Base-by-base conservation (phyloP, 2,888 invertebrate genomes). In the Brachyptera putata region DNA sequence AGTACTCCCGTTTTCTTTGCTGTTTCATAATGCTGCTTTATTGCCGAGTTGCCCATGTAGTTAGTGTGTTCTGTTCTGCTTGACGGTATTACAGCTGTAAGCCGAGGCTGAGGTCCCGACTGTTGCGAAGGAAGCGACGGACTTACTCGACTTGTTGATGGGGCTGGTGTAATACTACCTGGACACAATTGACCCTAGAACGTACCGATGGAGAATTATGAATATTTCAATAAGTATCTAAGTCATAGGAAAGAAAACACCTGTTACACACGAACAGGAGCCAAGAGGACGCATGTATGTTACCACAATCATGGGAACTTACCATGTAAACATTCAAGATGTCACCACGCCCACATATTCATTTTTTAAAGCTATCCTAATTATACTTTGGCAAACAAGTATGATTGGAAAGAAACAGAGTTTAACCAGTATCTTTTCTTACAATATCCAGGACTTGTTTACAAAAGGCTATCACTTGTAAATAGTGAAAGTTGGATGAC, bases 1-100 rank as follows among this genome's bases (percentile, higher is more conserved):
- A 97, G 80, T 34, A 95, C 89, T 14, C 97, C 96, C 18, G 97
- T 98, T 78, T 97, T 97, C 69, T 91, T 87, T 13, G 97, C 96
- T 58, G 91, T 96, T 72, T 95, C 94, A 70, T 93, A 84, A 74
- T 97, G 97, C 72, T 90, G 91, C 73, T 93, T 94, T 57, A 94
- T 75, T 63, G 86, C 86, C 61, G 92, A 85, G 76, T 95, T 96
- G 56, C 95, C 95, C 95, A 96, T 95, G 57, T 53, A 30, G 18
- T 16, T 46, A 16, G 25, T 50, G 16, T n/a, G n/a, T n/a, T n/a
- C n/a, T n/a, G n/a, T n/a, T n/a, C n/a, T n/a, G n/a, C n/a, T n/a
- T n/a, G n/a, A n/a, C n/a, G n/a, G n/a, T n/a, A n/a, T n/a, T n/a
- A n/a, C n/a, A n/a, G n/a, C n/a, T n/a, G n/a, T n/a, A n/a, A n/a